These are phyloP conservation scores for Sesamia nonagrioides DNA, from an alignment of 1,140 invertebrate species.

Conservation along the genomic window DNA sequence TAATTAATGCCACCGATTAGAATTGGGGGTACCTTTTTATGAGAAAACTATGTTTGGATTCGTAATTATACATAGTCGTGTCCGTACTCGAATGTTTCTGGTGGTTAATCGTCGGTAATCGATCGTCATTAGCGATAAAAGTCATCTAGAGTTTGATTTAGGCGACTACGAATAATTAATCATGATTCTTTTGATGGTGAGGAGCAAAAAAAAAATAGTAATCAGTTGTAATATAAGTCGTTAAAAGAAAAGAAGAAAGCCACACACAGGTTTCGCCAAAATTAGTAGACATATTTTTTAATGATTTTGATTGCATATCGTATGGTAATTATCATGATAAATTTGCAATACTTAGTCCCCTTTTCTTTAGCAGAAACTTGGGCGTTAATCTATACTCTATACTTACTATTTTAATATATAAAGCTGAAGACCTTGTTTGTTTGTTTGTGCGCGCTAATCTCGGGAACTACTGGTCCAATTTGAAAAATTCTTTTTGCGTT, in stretches of 20 bases:
- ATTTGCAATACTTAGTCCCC: not conserved
- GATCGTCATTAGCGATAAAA: constrained; percentile 42
- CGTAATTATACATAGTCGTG: constrained; percentile 20
- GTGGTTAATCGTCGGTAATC: constrained; percentile 27
- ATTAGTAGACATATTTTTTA: not conserved
- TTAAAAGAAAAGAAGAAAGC: not conserved
- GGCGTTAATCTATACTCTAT: no score
- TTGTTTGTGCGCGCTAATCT: no score
- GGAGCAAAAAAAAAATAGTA: not conserved
- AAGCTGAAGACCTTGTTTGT: no score
- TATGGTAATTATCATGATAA: not conserved
- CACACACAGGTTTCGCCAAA: constrained; percentile 22
- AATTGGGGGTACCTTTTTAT: constrained; percentile 43
- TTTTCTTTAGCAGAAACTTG: no score
- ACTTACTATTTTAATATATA: no score
- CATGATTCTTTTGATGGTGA: constrained; percentile 20
- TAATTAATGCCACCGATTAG: constrained; percentile 58
- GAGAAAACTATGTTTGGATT: constrained; percentile 32
- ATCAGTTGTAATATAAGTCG: constrained; percentile 22
- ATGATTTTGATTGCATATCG: not conserved
- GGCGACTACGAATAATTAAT: constrained; percentile 35
- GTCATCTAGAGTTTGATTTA: constrained; percentile 19
- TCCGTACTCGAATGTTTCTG: no score
- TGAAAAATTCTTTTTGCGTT: no score
- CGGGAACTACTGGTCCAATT: no score